Base-by-base conservation (phyloP, 2,888 invertebrate species). In the Tuberolachnus salignus region DNA sequence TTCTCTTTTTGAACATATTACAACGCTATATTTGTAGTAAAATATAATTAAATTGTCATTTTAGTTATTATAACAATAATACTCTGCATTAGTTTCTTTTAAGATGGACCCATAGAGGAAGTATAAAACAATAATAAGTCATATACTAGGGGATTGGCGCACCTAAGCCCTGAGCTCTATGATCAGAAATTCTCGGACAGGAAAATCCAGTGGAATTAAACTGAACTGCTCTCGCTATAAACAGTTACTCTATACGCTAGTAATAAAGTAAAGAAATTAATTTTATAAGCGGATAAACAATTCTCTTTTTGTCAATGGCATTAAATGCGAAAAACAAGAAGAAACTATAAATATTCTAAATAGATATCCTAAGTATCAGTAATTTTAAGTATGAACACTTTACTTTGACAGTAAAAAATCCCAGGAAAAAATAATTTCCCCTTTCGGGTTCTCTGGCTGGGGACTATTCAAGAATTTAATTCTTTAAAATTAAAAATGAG, bases 291-390 rank as follows among this genome's bases (percentile, higher is more conserved):
- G 51, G 51, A 67, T n/a, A 4, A 64, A 51, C 10, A 11, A 67
- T 1, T 34, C 34, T 67, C 26, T 64, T 34, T 1, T 67, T 10
- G 51, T 67, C 26, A 67, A 67, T n/a, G 51, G 23, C 26, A 26
- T 67, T 51, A 16, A 49, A 51, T 67, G 16, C 67, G 13, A 67
- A 67, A 67, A 34, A 51, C 51, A 67, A 67, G 21, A 51, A 51
- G n/a, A 67, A 67, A 67, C 67, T 34, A 67, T 67, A 51, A 67
- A 67, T 26, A 67, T n/a, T 34, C 51, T 67, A n/a, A 51, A 51
- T 67, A 67, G 67, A 67, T 67, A 67, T 67, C 51, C 26, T 67
- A 26, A 26, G 51, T 67, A 67, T 51, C 51, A 53, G 26, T 26
- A 67, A 67, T 51, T 67, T 67, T 51, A 49, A 51, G 51, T 51